Percentiles rank a stretch among this genome's conserved stretches.
Conservation (phyloP, 2,113 vertebrate genomes). For the Lagopus leucura region DNA sequence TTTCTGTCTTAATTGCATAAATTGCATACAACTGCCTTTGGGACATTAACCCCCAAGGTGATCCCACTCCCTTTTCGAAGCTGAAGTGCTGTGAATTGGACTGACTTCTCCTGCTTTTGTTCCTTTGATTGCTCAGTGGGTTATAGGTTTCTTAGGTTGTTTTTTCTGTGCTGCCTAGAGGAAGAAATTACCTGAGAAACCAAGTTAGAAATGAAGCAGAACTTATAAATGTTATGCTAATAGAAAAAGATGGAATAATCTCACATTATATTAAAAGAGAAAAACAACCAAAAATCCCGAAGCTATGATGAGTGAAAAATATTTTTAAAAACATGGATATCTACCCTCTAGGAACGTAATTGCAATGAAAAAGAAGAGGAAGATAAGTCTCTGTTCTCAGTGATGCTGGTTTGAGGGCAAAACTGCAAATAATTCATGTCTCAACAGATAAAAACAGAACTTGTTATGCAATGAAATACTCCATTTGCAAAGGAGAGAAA, state of each 20-base stretch:
- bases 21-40: background rate
- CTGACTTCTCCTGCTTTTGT: slow-evolving; percentile 8
- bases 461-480: background rate
- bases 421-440: background rate
- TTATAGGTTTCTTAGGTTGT: background rate
- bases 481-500: background rate
- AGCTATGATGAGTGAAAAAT: slow-evolving; percentile 41
- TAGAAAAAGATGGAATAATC: slow-evolving; percentile 56
- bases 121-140: slow-evolving; percentile 23
- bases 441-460: background rate
- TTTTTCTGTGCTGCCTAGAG: slow-evolving; percentile 12
- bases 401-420: slow-evolving; percentile 34
- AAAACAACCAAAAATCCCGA: slow-evolving; percentile 48
- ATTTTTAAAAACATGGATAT: slow-evolving; percentile 9
- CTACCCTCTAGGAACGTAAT: slow-evolving; percentile 16
- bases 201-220: slow-evolving; percentile 35
- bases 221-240: slow-evolving; percentile 59
- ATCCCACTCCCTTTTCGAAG: background rate
- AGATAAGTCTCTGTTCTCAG: slow-evolving; percentile 31
- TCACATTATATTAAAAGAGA: slow-evolving; percentile 22
- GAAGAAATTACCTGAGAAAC: slow-evolving; percentile 56
- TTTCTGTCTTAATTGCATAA: slow-evolving; percentile 26
- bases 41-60: background rate
- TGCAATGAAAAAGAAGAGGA: background rate
- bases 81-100: background rate